Evolutionary conservation across 2,888 invertebrate genomes (phyloP), one percentile per base, ranked within the genome.

Genomic region (Sipha maydis): DNA sequence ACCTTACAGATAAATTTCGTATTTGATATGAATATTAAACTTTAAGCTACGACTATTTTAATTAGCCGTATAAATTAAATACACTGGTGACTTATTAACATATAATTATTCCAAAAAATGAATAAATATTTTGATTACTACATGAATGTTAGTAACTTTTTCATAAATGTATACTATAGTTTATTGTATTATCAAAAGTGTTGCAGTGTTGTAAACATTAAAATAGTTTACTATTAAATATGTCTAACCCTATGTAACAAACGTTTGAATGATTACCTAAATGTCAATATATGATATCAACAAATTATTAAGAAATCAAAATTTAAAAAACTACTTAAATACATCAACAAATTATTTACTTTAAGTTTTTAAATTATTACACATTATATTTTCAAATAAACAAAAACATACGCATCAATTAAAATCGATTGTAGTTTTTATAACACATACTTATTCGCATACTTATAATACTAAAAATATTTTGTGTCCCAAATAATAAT

Each of bases 161-260:
- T 34, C n/a, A 56, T 14, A 21, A 11, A 56, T 19, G 9, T 56
- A 56, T 8, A 56, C 17, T 61, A 25, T 61, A 61, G 5, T 25
- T 61, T 38, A 14, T 61, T 8, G 1, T 79, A 61, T 79, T 80
- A 61, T 80, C 38, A 80, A 61, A 34, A n/a, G 48, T 7, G 25
- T 48, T 25, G 1, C 79, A 80, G 79, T 80, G 61, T 61, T 80
- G 79, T 80, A 80, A 80, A 80, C 79, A 80, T 61, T 61, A 56
- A 79, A 77, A 79, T 38, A 67, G 38, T n/a, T 79, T 38, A 61
- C 61, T 67, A 34, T 5, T 21, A 19, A 25, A 14, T 14, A 25
- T 79, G 34, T 79, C 25, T 80, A 25, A 34, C 34, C 8, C 21
- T 31, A 21, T 7, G 56, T 11, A 11, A 56, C 31, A 54, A 54